These are phyloP conservation scores for Vannuccia rotundouncinata DNA, from an alignment of 2,888 invertebrate species.

Conservation along the genomic window DNA sequence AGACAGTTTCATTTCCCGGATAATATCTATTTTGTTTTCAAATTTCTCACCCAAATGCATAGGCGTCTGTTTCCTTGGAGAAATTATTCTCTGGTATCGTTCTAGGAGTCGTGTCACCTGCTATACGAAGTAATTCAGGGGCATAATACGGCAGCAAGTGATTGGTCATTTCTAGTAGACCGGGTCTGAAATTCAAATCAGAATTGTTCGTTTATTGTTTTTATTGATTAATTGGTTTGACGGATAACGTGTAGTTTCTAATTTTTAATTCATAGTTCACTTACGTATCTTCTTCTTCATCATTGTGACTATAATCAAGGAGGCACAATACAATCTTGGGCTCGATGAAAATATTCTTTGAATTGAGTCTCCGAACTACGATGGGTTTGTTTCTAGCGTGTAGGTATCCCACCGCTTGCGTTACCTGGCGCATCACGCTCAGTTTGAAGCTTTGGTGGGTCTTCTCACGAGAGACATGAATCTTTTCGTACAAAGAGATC, in stretches of 20 bases:
- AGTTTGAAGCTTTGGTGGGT: slow-evolving; percentile 50
- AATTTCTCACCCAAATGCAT: slow-evolving; percentile 39
- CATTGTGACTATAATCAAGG: slow-evolving; percentile 54
- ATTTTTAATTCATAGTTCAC: neutral
- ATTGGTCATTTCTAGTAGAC: slow-evolving; percentile 50
- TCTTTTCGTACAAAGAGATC: slow-evolving; percentile 52
- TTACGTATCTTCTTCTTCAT: slow-evolving; percentile 37
- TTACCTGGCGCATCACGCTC: slow-evolving; percentile 53
- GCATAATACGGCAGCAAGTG: slow-evolving; percentile 51
- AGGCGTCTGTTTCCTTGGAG: slow-evolving; percentile 36
- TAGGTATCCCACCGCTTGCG: slow-evolving; percentile 58
- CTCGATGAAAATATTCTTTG: slow-evolving; percentile 57
- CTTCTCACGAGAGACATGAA: slow-evolving; percentile 49
- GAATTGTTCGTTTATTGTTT: neutral
- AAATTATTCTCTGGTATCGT: slow-evolving; percentile 35
- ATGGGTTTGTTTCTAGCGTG: slow-evolving; percentile 57
- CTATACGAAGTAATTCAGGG: slow-evolving; percentile 44
- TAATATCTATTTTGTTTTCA: too few species aligned
- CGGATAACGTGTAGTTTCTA: neutral
- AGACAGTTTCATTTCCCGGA: too few species aligned
- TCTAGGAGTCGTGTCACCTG: slow-evolving; percentile 39
- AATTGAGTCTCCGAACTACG: slow-evolving; percentile 55
- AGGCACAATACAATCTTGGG: slow-evolving; percentile 56
- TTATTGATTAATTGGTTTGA: neutral
- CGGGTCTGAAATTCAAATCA: slow-evolving; percentile 43